Conservation (phyloP, 2,888 invertebrate genomes). For the Nymphalis urticae region DNA sequence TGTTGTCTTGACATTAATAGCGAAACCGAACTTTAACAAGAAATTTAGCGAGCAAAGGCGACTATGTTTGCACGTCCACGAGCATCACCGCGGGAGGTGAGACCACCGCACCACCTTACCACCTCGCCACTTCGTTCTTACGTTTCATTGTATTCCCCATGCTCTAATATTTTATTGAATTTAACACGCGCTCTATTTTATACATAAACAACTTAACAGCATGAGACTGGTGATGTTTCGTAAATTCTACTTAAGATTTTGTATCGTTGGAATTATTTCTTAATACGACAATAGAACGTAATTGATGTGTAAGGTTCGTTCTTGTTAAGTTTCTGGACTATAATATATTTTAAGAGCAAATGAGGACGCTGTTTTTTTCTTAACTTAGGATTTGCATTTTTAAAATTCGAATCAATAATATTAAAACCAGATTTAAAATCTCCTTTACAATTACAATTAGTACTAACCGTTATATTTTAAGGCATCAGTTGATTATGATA, state of each 20-base stretch:
- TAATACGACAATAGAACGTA: constrained; percentile 8
- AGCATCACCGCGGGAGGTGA: constrained; percentile 61
- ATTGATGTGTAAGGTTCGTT: constrained; percentile 9
- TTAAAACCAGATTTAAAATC: too few relatives aligned
- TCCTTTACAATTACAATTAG: too few relatives aligned
- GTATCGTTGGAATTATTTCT: constrained; percentile 22
- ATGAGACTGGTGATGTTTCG: constrained; percentile 34
- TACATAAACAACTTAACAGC: constrained; percentile 35
- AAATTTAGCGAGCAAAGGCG: constrained; percentile 60
- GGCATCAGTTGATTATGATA: too few relatives aligned
- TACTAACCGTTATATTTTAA: too few relatives aligned
- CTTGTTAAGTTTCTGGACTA: constrained; percentile 1
- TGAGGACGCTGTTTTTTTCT: neutral
- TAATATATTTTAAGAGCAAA: neutral
- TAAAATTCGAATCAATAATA: neutral
- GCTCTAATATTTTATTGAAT: constrained; percentile 39
- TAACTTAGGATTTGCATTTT: neutral
- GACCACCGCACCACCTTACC: constrained; percentile 44
- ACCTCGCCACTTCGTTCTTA: constrained; percentile 47
- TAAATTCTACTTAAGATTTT: constrained; percentile 34
- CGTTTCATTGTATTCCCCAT: constrained; percentile 43
- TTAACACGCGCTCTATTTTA: constrained; percentile 23
- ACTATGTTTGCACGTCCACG: constrained; percentile 68
- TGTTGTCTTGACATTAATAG: neutral
- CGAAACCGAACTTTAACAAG: constrained; percentile 50